Base-by-base conservation (phyloP, 2,797 vertebrate genomes). In the Peromyscus melanophrys region DNA sequence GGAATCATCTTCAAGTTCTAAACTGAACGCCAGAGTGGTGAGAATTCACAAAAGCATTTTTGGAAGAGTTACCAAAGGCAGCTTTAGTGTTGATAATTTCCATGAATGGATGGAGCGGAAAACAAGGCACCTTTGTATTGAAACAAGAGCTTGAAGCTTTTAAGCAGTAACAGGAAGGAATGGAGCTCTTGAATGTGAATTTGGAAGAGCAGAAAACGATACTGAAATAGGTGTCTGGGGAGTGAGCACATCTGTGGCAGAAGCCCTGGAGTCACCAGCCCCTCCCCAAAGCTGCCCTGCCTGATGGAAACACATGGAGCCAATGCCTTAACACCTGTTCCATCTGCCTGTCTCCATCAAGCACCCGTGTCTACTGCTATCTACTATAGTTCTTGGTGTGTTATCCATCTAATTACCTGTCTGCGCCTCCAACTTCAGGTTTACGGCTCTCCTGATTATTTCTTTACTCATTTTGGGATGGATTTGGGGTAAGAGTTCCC, bases 401-500 rank as follows among this genome's bases (percentile, higher is more conserved):
- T 81, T 94, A 82, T 55, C 37, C 46, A 14, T 81, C 81, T 90
- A 92, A 95, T 94, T 92, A 73, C 83, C 75, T 84, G 69, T 49
- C 43, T 95, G 12, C 82, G 21, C 80, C 89, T 95, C 75, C 83
- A 87, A 12, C 55, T 89, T 94, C 76, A 82, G 75, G 90, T 97
- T 98, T 97, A 80, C 59, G 43, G 89, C 88, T 89, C 84, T 78
- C n/a, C 23, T 14, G 10, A 78, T 95, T 97, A 90, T 98, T 97
- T 97, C 82, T 84, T 95, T 93, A 17, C 73, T 75, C 80, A 95
- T 97, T 98, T 87, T 96, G 94, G 97, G 94, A 95, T 85, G 93
- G n/a, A 96, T 83, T 94, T 95, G 93, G 96, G 89, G 80, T 77
- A 93, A 92, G 92, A 97, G 93, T 96, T 98, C 67, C 94, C 94